Evolutionary conservation across 2,888 invertebrate species (phyloP).

Genomic region (Flexamia atlantica): DNA sequence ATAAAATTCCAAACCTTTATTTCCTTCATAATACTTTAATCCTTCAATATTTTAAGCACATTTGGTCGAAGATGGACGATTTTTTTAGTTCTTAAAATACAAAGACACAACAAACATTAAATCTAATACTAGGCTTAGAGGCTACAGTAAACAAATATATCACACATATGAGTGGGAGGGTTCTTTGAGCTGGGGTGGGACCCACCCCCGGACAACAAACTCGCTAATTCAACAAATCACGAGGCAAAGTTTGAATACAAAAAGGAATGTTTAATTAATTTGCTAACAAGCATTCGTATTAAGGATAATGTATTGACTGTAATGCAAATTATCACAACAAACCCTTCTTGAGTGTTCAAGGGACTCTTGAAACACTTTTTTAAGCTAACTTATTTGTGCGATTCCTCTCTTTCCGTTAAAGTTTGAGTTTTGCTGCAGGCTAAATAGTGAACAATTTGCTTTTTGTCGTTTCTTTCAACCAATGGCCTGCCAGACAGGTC

Average conservation of each 20-base stretch:
- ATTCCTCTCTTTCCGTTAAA: no score
- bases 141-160: slow-evolving; percentile 48
- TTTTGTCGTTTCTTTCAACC: no score
- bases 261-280: background rate
- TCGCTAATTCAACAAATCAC: background rate
- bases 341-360: no score
- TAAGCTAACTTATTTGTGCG: no score
- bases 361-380: no score
- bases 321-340: no score
- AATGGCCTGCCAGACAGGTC: no score
- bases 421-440: no score
- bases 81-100: slow-evolving; percentile 16
- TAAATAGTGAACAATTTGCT: no score
- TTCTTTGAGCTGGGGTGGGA: background rate
- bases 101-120: background rate
- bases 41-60: background rate
- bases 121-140: background rate
- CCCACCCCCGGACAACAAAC: slow-evolving; percentile 22
- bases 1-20: background rate
- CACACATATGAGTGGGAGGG: background rate
- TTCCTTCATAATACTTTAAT: background rate
- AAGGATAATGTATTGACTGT: no score
- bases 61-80: background rate
- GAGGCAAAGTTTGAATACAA: background rate
- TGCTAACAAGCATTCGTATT: no score